Percentiles rank a stretch among this genome's conserved stretches.
Conservation (phyloP, 2,888 invertebrate species). For the Leucophenga montana region DNA sequence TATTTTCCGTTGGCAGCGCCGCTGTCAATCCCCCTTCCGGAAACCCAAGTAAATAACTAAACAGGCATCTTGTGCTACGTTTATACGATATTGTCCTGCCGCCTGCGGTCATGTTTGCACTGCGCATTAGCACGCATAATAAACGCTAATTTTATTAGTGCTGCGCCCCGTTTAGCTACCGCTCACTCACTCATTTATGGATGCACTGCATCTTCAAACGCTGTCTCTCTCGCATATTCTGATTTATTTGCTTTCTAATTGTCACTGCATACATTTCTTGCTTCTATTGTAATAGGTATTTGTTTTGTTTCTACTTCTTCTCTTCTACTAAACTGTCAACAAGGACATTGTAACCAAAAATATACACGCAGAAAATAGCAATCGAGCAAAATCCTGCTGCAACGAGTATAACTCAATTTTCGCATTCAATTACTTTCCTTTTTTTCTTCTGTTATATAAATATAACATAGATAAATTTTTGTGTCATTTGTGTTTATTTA, state of each 20-base stretch:
- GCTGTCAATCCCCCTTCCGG: not conserved
- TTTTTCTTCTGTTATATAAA: not conserved
- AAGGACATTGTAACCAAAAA: conserved; percentile 14
- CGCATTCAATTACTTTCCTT: conserved; percentile 1
- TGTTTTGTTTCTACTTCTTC: conserved; percentile 6
- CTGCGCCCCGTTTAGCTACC: not conserved
- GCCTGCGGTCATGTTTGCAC: conserved; percentile 50
- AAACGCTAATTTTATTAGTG: conserved; percentile 60
- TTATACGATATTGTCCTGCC: not conserved
- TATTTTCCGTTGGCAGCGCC: not conserved
- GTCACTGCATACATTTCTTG: too few species aligned
- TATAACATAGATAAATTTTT: not conserved
- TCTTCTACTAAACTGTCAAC: conserved; percentile 20
- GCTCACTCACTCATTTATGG: not conserved
- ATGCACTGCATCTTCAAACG: not conserved
- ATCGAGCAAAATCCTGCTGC: not conserved
- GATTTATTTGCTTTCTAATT: too few species aligned
- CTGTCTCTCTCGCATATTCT: too few species aligned
- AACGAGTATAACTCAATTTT: conserved; percentile 53
- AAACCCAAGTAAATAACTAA: too few species aligned
- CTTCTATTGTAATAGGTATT: not conserved
- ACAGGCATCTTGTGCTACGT: too few species aligned
- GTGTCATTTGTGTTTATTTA: conserved; percentile 48
- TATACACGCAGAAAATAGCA: not conserved
- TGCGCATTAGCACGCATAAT: conserved; percentile 61